A percentile compares a stretch with the other conserved stretches of the same genome.
These are phyloP conservation scores for Ochropleura plecta DNA, from an alignment of 2,888 invertebrate genomes.

Conservation along the genomic window DNA sequence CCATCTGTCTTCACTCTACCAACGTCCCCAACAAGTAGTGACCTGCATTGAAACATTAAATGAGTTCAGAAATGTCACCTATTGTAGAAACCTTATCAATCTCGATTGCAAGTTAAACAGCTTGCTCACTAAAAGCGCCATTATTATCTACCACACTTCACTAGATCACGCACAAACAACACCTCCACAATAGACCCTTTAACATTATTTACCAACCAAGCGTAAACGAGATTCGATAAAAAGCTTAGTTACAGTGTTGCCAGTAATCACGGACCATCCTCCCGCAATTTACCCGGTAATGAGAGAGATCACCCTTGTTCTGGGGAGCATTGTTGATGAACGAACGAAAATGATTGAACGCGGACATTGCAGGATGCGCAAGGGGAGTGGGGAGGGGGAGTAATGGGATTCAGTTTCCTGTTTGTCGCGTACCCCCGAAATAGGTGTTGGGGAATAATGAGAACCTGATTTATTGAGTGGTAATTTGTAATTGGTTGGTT, in stretches of 20 bases:
- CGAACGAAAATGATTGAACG: slow-evolving; percentile 61
- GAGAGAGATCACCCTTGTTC: slow-evolving; percentile 62
- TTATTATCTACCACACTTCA: slow-evolving; percentile 29
- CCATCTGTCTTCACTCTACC: background rate
- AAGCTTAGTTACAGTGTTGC: slow-evolving; percentile 66
- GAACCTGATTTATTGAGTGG: slow-evolving; percentile 29
- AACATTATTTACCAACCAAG: slow-evolving; percentile 26
- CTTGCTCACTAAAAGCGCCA: slow-evolving; percentile 2
- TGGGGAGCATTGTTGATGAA: slow-evolving; percentile 57
- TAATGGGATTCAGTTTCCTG: slow-evolving; percentile 42
- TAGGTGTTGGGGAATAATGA: slow-evolving; percentile 25
- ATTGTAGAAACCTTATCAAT: background rate
- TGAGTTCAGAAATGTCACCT: background rate
- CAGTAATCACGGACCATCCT: slow-evolving; percentile 62
- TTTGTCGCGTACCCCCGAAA: slow-evolving; percentile 36
- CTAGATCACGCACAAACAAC: slow-evolving; percentile 36
- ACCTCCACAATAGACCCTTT: slow-evolving; percentile 19
- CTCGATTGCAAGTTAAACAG: background rate
- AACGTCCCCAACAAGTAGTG: background rate
- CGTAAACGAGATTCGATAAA: slow-evolving; percentile 62
- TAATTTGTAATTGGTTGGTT: slow-evolving; percentile 28
- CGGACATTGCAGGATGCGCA: slow-evolving; percentile 51
- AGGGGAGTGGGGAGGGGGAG: slow-evolving; percentile 16
- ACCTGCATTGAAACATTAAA: background rate
- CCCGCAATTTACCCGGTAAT: slow-evolving; percentile 66